phyloP scores from a whole-genome alignment of 2,888 invertebrate genomes.

The Rhagophthalmus giganteus region DNA sequence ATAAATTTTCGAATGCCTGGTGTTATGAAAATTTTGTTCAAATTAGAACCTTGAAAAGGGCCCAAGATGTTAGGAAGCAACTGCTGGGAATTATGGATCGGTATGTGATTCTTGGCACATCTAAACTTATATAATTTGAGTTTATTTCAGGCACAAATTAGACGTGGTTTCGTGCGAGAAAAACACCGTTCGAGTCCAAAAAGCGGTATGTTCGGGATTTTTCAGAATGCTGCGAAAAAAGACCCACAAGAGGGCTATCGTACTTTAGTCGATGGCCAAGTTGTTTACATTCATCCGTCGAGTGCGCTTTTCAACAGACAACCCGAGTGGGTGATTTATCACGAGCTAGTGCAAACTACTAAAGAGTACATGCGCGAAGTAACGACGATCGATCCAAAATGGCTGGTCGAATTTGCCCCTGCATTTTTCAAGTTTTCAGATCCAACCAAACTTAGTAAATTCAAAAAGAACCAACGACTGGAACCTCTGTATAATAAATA shows the following conservation, averaged over 20 bases:
- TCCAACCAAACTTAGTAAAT: conserved; percentile 96
- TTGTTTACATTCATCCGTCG: conserved; percentile 98
- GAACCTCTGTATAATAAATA: conserved; percentile 99
- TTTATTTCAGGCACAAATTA: conserved; percentile 74
- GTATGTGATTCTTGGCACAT: conserved; percentile 50
- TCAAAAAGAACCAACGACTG: conserved; percentile 97
- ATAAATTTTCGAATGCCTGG: conserved; percentile 99
- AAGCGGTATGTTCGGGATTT: conserved; percentile 97
- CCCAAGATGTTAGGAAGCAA: conserved; percentile 98
- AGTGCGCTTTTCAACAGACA: conserved; percentile 97
- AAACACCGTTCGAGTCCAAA: conserved; percentile 93
- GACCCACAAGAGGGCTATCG: conserved; percentile 98
- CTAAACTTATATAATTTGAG: conserved; percentile 9
- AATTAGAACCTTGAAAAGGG: conserved; percentile 92
- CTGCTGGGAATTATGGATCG: conserved; percentile 96
- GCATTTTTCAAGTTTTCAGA: conserved; percentile 99
- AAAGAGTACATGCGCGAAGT: conserved; percentile 99
- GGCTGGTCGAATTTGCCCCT: conserved; percentile 98
- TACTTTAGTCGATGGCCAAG: conserved; percentile 95
- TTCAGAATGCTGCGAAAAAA: conserved; percentile 98
- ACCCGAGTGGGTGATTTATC: conserved; percentile 99
- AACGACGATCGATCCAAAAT: conserved; percentile 94
- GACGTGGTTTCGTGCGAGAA: conserved; percentile 97
- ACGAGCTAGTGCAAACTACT: conserved; percentile 97
- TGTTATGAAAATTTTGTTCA: conserved; percentile 99